Evolutionary conservation across 2,888 invertebrate genomes (phyloP).

Genomic region (Prosapia bicincta): DNA sequence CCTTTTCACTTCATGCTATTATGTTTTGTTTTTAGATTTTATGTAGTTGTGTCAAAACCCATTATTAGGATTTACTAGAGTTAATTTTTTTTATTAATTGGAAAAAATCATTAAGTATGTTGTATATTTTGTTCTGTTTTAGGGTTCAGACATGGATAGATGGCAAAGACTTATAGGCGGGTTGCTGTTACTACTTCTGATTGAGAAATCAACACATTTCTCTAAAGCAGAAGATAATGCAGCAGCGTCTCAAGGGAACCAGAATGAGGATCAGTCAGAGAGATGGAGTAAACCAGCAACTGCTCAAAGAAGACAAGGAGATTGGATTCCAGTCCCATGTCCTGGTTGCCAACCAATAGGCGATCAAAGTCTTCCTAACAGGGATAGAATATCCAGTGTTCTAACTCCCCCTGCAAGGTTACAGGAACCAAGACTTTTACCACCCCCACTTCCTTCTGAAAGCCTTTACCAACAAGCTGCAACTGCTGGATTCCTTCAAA

Average conservation of each 20-base stretch:
- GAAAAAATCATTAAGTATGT: too few species aligned
- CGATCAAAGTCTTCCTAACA: conserved; percentile 16
- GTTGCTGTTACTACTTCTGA: not conserved
- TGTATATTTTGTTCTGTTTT: not conserved
- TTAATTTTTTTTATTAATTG: too few species aligned
- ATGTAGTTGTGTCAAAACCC: too few species aligned
- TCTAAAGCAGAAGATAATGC: not conserved
- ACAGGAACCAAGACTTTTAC: conserved; percentile 30
- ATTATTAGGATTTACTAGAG: too few species aligned
- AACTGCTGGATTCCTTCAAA: conserved; percentile 39
- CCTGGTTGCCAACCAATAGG: conserved; percentile 25
- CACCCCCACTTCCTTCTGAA: conserved; percentile 38
- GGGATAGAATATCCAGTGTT: conserved; percentile 27
- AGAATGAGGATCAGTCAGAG: not conserved
- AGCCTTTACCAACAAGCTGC: conserved; percentile 40
- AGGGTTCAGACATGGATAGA: not conserved
- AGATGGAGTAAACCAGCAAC: conserved; percentile 38
- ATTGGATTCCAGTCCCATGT: conserved; percentile 52
- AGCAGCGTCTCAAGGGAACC: not conserved
- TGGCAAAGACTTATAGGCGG: not conserved
- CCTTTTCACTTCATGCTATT: too few species aligned
- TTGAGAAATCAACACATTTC: not conserved
- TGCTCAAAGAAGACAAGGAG: conserved; percentile 42
- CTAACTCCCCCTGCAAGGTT: conserved; percentile 29
- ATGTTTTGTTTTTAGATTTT: too few species aligned